Evolutionary conservation across 2,888 invertebrate species (phyloP).

Genomic region (Dromius quadrimaculatus): DNA sequence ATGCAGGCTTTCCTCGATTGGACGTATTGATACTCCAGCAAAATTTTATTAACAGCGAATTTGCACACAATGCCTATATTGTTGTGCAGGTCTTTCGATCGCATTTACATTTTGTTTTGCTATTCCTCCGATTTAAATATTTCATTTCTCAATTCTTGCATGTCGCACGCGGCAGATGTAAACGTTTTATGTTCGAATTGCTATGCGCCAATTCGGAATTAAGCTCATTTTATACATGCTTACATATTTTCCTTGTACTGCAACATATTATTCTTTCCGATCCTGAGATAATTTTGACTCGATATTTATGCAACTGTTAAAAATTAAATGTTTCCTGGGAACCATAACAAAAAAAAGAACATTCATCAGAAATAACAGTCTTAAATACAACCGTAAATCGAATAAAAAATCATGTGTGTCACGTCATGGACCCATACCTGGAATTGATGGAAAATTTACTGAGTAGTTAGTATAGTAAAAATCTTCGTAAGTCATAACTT

Average conservation of each 20-base stretch:
- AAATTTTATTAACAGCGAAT: slow-evolving; percentile 48
- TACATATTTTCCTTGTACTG: not conserved
- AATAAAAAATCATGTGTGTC: no score
- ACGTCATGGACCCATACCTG: no score
- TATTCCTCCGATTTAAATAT: slow-evolving; percentile 48
- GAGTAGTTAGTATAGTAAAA: no score
- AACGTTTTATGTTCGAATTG: slow-evolving; percentile 12
- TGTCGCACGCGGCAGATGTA: slow-evolving; percentile 33
- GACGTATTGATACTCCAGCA: slow-evolving; percentile 67
- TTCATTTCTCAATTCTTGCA: slow-evolving; percentile 49
- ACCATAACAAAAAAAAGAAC: no score
- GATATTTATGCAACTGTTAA: not conserved
- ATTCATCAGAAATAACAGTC: no score
- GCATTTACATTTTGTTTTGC: slow-evolving; percentile 48
- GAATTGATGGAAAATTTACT: no score
- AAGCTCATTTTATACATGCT: slow-evolving; percentile 9
- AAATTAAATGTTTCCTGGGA: no score
- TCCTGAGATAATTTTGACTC: not conserved
- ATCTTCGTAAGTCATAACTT: no score
- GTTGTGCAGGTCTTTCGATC: slow-evolving; percentile 38
- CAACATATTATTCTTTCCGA: not conserved
- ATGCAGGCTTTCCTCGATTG: slow-evolving; percentile 66
- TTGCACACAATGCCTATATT: slow-evolving; percentile 51
- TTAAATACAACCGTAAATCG: no score
- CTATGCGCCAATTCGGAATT: slow-evolving; percentile 26